Percentiles rank a stretch among this genome's conserved stretches.
These are phyloP conservation scores for Silurus lanzhouensis DNA, from an alignment of 2,797 vertebrate species.

Conservation along the genomic window DNA sequence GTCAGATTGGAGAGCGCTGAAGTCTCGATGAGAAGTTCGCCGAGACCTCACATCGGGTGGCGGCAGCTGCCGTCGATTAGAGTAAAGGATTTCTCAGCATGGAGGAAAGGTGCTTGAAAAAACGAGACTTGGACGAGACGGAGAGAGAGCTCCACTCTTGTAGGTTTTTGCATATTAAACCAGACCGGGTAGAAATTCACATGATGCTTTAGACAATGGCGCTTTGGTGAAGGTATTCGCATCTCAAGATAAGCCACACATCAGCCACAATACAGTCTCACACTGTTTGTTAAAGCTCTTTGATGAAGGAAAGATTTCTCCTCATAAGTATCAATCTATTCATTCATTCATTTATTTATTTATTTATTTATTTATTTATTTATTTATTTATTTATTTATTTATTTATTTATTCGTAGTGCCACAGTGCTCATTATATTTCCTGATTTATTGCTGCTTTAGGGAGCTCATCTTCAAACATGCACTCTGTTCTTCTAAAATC, in stretches of 20 bases:
- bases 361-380: neutral
- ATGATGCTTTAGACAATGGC: neutral
- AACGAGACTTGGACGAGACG: neutral
- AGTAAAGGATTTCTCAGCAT: constrained; percentile 27
- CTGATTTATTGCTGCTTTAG: constrained; percentile 22
- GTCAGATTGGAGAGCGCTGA: constrained; percentile 49
- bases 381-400: neutral
- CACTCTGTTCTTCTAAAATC: constrained; percentile 51
- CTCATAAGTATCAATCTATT: neutral
- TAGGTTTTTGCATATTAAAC: constrained; percentile 24
- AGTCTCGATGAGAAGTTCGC: constrained; percentile 46
- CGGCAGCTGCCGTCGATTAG: constrained; percentile 49
- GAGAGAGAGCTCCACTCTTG: constrained; percentile 1
- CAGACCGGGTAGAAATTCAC: neutral
- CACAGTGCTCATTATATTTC: constrained; percentile 37
- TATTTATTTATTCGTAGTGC: neutral
- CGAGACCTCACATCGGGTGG: constrained; percentile 52
- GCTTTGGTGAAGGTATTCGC: neutral
- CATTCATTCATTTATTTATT: neutral
- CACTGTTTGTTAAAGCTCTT: constrained; percentile 26
- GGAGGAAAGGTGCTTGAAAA: constrained; percentile 26
- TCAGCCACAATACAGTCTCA: neutral
- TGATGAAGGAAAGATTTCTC: constrained; percentile 21
- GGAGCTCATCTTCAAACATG: constrained; percentile 42
- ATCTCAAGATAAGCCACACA: neutral